These are phyloP conservation scores for Neogale vison DNA, from an alignment of 2,113 vertebrate genomes.

Conservation along the genomic window DNA sequence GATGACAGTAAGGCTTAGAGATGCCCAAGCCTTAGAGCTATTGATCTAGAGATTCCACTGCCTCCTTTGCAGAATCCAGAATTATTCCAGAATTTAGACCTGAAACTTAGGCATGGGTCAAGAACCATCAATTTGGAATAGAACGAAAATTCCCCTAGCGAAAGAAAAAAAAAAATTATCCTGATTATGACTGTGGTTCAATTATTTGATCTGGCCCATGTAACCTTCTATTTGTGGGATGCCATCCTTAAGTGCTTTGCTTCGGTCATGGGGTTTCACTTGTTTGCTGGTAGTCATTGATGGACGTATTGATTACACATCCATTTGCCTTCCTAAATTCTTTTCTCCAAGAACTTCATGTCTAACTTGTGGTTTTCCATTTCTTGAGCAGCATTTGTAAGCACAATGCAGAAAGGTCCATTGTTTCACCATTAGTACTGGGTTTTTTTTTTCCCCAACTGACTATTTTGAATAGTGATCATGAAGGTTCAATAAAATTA, in stretches of 20 bases:
- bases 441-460: not conserved
- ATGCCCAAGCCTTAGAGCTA: not conserved
- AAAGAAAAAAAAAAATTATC: not conserved
- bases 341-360: not conserved
- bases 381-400: not conserved
- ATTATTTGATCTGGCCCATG: not conserved
- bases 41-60: not conserved
- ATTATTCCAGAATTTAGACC: not conserved
- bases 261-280: not conserved
- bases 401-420: not conserved
- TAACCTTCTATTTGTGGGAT: not conserved
- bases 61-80: not conserved
- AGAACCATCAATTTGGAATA: not conserved
- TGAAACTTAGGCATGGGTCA: not conserved
- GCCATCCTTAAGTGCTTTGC: not conserved
- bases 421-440: not conserved
- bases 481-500: not conserved
- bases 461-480: not conserved
- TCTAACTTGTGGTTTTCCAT: not conserved
- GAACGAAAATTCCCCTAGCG: not conserved
- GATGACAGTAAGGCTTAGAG: not conserved
- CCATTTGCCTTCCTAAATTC: not conserved
- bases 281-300: not conserved
- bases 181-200: not conserved
- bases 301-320: not conserved